Evolutionary conservation across 2,888 invertebrate species (phyloP).

Genomic region (Heterodera filipjevi): DNA sequence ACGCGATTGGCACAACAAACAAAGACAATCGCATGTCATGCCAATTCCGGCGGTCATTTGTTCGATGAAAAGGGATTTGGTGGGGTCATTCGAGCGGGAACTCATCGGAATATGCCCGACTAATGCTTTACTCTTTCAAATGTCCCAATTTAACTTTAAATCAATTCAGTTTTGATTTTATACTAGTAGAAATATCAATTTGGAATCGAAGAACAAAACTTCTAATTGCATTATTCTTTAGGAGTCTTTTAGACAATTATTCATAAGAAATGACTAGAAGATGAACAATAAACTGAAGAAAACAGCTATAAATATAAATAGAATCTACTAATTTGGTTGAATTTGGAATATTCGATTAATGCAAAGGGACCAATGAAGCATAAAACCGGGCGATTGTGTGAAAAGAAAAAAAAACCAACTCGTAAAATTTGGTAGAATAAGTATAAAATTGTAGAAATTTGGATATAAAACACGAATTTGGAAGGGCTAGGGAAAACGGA

Average conservation of each 20-base stretch:
- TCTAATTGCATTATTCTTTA: too few species aligned
- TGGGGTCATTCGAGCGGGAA: not conserved
- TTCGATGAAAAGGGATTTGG: not conserved
- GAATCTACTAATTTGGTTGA: not conserved
- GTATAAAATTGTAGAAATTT: not conserved
- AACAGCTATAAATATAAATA: not conserved
- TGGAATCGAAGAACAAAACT: too few species aligned
- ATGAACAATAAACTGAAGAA: not conserved
- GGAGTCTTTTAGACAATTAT: too few species aligned
- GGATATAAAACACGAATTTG: not conserved
- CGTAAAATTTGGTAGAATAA: not conserved
- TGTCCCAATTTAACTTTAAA: not conserved
- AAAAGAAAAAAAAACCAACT: not conserved
- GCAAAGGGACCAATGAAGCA: not conserved
- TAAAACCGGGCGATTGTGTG: conserved; percentile 6
- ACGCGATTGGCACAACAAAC: not conserved
- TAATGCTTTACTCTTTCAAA: not conserved
- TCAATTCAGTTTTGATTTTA: too few species aligned
- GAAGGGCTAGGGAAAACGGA: not conserved
- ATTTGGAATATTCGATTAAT: not conserved
- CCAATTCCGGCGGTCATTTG: conserved; percentile 4
- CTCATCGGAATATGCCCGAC: not conserved
- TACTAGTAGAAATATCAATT: too few species aligned
- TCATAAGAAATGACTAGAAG: not conserved
- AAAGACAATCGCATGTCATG: not conserved